Percentiles rank a stretch among this genome's conserved stretches.
Evolutionary conservation across 2,797 vertebrate genomes (phyloP).

Genomic region (Acrossocheilus fasciatus): DNA sequence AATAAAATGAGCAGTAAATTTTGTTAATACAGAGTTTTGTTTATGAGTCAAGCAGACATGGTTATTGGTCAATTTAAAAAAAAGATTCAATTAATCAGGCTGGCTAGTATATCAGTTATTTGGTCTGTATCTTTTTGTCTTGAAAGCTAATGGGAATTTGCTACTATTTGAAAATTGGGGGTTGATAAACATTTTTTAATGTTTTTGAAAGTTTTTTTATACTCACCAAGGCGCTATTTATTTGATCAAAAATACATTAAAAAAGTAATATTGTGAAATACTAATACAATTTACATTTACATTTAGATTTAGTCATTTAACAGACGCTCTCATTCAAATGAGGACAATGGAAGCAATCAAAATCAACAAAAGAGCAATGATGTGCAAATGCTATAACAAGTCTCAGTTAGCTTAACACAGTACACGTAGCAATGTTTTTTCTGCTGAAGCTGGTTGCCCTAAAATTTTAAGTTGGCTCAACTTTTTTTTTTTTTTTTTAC

Average conservation of each 20-base stretch:
- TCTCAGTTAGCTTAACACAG: no score
- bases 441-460: no score
- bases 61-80: no score
- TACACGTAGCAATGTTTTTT: no score
- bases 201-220: neutral
- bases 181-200: neutral
- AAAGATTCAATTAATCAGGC: neutral
- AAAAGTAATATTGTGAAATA: no score
- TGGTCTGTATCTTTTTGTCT: neutral
- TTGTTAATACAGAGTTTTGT: neutral
- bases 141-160: neutral
- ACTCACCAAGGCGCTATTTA: neutral
- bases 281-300: neutral
- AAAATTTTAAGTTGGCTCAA: no score
- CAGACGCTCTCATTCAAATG: no score
- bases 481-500: no score
- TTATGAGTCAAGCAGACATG: neutral
- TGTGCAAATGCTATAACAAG: no score
- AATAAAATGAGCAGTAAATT: neutral
- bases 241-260: neutral
- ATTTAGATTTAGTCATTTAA: no score
- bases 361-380: no score
- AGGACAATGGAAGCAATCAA: no score
- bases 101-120: neutral
- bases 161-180: neutral